Percentiles rank a stretch among this genome's conserved stretches.
These are phyloP conservation scores for Phlogophora meticulosa DNA, from an alignment of 2,888 invertebrate genomes.

Conservation along the genomic window DNA sequence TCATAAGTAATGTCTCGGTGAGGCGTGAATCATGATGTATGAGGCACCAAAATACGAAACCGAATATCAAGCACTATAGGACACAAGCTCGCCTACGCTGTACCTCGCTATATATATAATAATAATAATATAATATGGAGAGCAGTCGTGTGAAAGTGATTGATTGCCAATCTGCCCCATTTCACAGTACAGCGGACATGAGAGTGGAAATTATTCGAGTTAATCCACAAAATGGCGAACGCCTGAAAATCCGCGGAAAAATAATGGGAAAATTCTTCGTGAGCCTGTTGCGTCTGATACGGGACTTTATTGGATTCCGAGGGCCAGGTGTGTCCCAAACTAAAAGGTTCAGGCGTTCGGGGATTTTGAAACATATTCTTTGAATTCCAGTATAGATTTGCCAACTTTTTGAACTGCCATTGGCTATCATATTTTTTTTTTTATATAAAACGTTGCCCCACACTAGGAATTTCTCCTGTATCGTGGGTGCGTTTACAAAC, in stretches of 20 bases:
- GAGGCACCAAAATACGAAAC: constrained; percentile 3
- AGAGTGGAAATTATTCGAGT: constrained; percentile 50
- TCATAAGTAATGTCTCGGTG: neutral
- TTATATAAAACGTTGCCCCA: too few relatives aligned
- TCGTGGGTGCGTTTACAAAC: too few relatives aligned
- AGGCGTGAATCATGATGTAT: neutral
- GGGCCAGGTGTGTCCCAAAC: neutral
- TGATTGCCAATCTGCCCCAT: constrained; percentile 65
- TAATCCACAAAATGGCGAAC: constrained; percentile 51
- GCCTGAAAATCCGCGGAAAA: constrained; percentile 20
- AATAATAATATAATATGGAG: constrained; percentile 19
- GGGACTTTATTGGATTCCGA: constrained; percentile 10
- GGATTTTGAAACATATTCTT: constrained; percentile 21
- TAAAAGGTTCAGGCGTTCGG: constrained; percentile 23
- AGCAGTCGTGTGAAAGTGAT: constrained; percentile 63
- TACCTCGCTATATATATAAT: constrained; percentile 11
- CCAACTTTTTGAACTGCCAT: neutral
- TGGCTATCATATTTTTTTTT: neutral
- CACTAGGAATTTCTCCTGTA: too few relatives aligned
- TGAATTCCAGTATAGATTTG: neutral
- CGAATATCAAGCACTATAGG: neutral
- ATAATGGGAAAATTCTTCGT: constrained; percentile 25
- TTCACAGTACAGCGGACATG: constrained; percentile 52
- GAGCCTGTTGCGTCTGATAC: constrained; percentile 44
- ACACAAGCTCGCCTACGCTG: neutral